Conservation (phyloP, 2,797 vertebrate genomes). For the Esox masquinongy region DNA sequence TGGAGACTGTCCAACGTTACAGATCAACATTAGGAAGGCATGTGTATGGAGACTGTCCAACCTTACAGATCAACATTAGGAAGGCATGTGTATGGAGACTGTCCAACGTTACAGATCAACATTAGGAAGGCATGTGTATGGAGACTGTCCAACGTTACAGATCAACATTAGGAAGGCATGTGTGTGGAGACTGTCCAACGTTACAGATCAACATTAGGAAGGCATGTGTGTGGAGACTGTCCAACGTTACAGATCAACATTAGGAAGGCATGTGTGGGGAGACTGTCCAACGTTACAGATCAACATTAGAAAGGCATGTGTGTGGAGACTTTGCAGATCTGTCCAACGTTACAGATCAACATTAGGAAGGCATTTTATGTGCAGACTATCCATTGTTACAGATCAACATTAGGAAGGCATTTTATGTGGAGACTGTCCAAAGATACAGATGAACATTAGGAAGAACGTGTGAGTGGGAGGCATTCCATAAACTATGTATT, state of each 20-base stretch:
- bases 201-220: background rate
- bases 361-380: too few relatives aligned
- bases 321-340: too few relatives aligned
- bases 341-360: too few relatives aligned
- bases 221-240: conserved; percentile 38
- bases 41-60: conserved; percentile 50
- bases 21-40: background rate
- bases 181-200: conserved; percentile 50
- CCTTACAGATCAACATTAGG: background rate
- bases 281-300: conserved; percentile 37
- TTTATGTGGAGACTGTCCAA: conserved; percentile 51
- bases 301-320: background rate
- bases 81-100: conserved; percentile 36
- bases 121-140: conserved; percentile 25
- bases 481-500: background rate
- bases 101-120: conserved; percentile 36
- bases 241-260: conserved; percentile 32
- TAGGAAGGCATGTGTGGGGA: conserved; percentile 33
- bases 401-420: background rate
- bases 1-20: conserved; percentile 48
- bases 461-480: conserved; percentile 43
- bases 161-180: background rate
- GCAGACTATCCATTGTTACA: too few relatives aligned
- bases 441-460: background rate
- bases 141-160: conserved; percentile 43